Conservation (phyloP, 2,888 invertebrate species). For the Caenorhabditis imperialis region DNA sequence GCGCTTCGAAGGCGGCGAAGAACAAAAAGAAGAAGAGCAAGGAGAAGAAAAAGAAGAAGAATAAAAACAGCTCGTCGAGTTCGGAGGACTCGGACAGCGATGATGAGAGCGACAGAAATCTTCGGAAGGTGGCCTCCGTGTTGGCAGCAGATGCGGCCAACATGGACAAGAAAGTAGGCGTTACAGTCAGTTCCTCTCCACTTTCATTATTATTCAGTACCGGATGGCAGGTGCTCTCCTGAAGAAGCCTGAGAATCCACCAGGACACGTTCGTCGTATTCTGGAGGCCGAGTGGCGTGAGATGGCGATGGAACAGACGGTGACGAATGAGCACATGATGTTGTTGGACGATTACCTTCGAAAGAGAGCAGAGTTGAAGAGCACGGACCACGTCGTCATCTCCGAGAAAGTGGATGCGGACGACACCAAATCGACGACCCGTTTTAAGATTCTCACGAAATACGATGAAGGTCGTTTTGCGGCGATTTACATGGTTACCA, state of each 20-base stretch:
- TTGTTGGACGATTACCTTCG: slow-evolving; percentile 36
- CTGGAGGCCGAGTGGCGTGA: slow-evolving; percentile 37
- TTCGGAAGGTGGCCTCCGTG: slow-evolving; percentile 18
- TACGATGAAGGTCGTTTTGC: slow-evolving; percentile 51
- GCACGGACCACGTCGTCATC: slow-evolving; percentile 41
- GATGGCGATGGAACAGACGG: slow-evolving; percentile 14
- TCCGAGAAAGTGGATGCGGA: slow-evolving; percentile 35
- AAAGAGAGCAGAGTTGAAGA: slow-evolving; percentile 32
- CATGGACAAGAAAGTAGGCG: slow-evolving; percentile 22
- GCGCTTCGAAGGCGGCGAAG: not conserved
- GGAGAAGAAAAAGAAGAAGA: slow-evolving; percentile 17
- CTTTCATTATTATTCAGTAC: slow-evolving; percentile 37
- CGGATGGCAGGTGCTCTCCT: slow-evolving; percentile 33
- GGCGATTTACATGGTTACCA: slow-evolving; percentile 47
- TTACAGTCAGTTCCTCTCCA: not conserved
- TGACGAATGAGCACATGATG: slow-evolving; percentile 6
- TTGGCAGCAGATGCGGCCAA: slow-evolving; percentile 27
- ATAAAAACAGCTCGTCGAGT: slow-evolving; percentile 17
- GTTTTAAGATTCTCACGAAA: slow-evolving; percentile 47
- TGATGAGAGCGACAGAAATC: slow-evolving; percentile 15
- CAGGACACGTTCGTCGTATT: slow-evolving; percentile 8
- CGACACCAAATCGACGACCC: slow-evolving; percentile 37
- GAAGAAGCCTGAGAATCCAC: slow-evolving; percentile 44
- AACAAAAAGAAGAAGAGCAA: slow-evolving; percentile 27
- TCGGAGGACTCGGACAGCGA: slow-evolving; percentile 10